Conservation (phyloP, 2,797 vertebrate species). For the Takifugu ocellatus region DNA sequence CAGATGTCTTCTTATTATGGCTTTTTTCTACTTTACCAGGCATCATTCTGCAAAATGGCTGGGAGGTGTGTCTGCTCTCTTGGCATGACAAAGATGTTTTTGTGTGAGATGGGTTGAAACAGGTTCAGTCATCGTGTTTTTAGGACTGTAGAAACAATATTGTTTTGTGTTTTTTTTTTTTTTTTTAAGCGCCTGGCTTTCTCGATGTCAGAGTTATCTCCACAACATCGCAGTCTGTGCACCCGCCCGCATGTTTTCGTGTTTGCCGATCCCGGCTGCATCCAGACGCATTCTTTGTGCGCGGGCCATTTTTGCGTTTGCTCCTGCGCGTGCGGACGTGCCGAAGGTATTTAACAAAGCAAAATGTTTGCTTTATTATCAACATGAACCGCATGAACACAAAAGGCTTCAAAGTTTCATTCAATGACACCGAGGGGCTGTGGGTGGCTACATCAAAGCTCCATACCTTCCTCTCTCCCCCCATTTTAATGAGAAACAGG, state of each 20-base stretch:
- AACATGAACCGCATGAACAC: slow-evolving; percentile 72
- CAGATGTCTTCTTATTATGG: slow-evolving; percentile 73
- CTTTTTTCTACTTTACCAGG: slow-evolving; percentile 44
- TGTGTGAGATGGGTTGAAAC: slow-evolving; percentile 51
- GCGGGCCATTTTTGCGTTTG: slow-evolving; percentile 2
- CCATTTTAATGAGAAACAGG: slow-evolving; percentile 81
- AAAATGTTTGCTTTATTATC: slow-evolving; percentile 80
- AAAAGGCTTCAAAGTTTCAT: slow-evolving; percentile 75
- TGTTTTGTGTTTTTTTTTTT: slow-evolving; percentile 56
- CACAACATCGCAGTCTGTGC: slow-evolving; percentile 32
- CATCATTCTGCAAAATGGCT: slow-evolving; percentile 36
- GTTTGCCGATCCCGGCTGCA: slow-evolving; percentile 47
- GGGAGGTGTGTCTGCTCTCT: slow-evolving; percentile 29
- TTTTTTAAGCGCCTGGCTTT: slow-evolving; percentile 40
- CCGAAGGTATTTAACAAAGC: slow-evolving; percentile 76
- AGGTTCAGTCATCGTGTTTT: slow-evolving; percentile 43
- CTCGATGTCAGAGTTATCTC: slow-evolving; percentile 29
- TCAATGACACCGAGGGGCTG: slow-evolving; percentile 76
- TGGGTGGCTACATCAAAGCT: slow-evolving; percentile 84
- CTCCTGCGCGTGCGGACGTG: slow-evolving; percentile 7
- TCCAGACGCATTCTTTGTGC: slow-evolving; percentile 37
- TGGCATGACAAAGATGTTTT: slow-evolving; percentile 38
- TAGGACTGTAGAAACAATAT: slow-evolving; percentile 42
- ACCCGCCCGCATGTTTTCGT: slow-evolving; percentile 45
- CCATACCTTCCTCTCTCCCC: slow-evolving; percentile 68